Evolutionary conservation across 2,113 vertebrate genomes (phyloP).

Genomic region (Lepisosteus osseus): DNA sequence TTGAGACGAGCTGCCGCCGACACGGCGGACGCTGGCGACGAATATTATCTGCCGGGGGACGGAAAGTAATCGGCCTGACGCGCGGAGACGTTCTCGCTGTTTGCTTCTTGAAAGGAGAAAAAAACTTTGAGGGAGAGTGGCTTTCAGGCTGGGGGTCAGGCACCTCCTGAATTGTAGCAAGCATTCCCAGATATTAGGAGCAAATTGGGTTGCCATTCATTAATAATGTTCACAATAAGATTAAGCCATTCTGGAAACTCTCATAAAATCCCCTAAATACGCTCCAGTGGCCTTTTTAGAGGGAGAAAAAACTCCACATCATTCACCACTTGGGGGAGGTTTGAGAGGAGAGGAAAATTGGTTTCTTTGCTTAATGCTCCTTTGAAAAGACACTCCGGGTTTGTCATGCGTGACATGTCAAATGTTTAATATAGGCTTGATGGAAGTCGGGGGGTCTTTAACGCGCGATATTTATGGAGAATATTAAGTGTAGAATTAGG

Average conservation of each 20-base stretch:
- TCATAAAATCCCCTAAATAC: constrained; percentile 73
- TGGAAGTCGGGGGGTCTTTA: constrained; percentile 64
- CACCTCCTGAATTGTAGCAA: constrained; percentile 55
- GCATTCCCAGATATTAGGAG: constrained; percentile 74
- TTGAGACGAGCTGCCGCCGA: too few relatives aligned
- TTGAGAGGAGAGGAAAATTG: constrained; percentile 65
- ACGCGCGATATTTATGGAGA: constrained; percentile 67
- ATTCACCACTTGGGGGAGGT: constrained; percentile 60
- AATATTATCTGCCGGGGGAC: not conserved
- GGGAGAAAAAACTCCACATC: constrained; percentile 49
- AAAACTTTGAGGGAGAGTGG: constrained; percentile 57
- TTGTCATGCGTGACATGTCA: constrained; percentile 70
- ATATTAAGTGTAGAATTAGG: constrained; percentile 69
- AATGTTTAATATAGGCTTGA: constrained; percentile 69
- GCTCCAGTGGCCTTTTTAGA: constrained; percentile 68
- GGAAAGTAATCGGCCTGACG: not conserved
- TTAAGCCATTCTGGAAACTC: constrained; percentile 76
- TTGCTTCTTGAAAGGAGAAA: constrained; percentile 10
- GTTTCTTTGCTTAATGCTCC: constrained; percentile 69
- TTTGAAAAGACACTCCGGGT: constrained; percentile 67
- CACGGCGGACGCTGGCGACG: too few relatives aligned
- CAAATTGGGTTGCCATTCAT: constrained; percentile 84
- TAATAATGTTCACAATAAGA: constrained; percentile 85
- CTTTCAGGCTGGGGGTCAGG: constrained; percentile 60
- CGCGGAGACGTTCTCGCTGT: not conserved